Evolutionary conservation across 1,140 invertebrate genomes (phyloP).

Genomic region (Acromyrmex heyeri): DNA sequence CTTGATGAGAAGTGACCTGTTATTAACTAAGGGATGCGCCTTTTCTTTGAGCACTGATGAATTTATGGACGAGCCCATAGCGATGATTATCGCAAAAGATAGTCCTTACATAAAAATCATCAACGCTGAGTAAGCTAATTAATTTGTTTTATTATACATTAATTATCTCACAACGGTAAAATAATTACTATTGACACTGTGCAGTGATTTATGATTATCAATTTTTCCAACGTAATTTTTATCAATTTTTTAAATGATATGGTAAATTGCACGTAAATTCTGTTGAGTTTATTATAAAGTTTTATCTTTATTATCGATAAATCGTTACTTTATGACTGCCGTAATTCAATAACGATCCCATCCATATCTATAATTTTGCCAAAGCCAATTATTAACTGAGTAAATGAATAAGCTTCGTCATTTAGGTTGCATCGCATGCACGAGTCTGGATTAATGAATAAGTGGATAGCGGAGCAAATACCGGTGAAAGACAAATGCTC

Average conservation of each 20-base stretch:
- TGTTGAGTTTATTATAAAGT: not conserved
- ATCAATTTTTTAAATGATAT: no score
- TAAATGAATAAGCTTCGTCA: constrained; percentile 16
- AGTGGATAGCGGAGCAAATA: constrained; percentile 93
- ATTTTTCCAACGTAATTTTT: no score
- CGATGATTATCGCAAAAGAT: constrained; percentile 90
- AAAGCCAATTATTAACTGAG: not conserved
- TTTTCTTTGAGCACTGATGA: constrained; percentile 91
- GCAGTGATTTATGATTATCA: no score
- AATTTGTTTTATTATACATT: not conserved
- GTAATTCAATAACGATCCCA: not conserved
- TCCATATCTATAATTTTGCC: not conserved
- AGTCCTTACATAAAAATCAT: constrained; percentile 91
- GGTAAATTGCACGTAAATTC: not conserved
- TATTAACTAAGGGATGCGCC: constrained; percentile 89
- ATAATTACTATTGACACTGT: no score
- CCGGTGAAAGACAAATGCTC: constrained; percentile 94
- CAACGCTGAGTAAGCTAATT: constrained; percentile 87
- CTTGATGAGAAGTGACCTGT: constrained; percentile 89
- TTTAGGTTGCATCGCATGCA: constrained; percentile 92
- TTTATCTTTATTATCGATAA: not conserved
- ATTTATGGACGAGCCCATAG: constrained; percentile 93
- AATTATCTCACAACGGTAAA: not conserved
- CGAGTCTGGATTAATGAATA: constrained; percentile 93
- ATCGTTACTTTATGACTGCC: not conserved